phyloP scores from a whole-genome alignment of 1,140 invertebrate genomes.

The Aricia agestis region DNA sequence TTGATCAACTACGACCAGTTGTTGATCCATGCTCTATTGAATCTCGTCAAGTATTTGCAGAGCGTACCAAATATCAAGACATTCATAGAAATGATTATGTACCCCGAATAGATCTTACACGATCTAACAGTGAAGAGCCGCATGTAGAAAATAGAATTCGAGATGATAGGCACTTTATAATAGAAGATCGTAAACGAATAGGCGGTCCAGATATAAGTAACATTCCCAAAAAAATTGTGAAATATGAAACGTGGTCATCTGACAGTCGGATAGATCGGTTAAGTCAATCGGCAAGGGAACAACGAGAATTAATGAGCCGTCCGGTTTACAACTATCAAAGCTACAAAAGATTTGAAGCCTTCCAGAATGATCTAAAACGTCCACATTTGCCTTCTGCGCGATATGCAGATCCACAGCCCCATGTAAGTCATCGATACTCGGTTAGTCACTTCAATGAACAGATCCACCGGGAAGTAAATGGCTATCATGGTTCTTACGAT shows the following conservation, averaged over 20 bases:
- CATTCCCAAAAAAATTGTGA: conserved; percentile 71
- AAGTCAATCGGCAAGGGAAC: conserved; percentile 55
- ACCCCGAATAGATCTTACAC: conserved; percentile 72
- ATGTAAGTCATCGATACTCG: conserved; percentile 49
- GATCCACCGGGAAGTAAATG: conserved; percentile 39
- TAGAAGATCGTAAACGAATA: conserved; percentile 67
- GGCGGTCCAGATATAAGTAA: conserved; percentile 58
- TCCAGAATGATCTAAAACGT: conserved; percentile 60
- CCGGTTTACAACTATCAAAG: conserved; percentile 66
- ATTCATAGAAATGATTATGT: conserved; percentile 56
- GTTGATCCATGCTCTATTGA: conserved; percentile 48
- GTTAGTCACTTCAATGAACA: conserved; percentile 43
- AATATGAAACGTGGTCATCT: conserved; percentile 67
- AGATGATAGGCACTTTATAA: conserved; percentile 54
- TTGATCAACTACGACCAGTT: conserved; percentile 41
- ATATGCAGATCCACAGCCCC: conserved; percentile 50
- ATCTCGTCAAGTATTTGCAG: conserved; percentile 50
- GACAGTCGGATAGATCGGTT: conserved; percentile 66
- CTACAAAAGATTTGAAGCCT: conserved; percentile 64
- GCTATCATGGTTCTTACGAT: conserved; percentile 56
- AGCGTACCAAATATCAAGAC: conserved; percentile 53
- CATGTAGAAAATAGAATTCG: conserved; percentile 54
- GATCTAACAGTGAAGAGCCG: conserved; percentile 50
- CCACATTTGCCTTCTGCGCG: conserved; percentile 32
- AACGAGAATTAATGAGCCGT: conserved; percentile 60